phyloP scores from a whole-genome alignment of 35 echinoderm and acorn worm genomes.

The Ophiothrix spiculata region DNA sequence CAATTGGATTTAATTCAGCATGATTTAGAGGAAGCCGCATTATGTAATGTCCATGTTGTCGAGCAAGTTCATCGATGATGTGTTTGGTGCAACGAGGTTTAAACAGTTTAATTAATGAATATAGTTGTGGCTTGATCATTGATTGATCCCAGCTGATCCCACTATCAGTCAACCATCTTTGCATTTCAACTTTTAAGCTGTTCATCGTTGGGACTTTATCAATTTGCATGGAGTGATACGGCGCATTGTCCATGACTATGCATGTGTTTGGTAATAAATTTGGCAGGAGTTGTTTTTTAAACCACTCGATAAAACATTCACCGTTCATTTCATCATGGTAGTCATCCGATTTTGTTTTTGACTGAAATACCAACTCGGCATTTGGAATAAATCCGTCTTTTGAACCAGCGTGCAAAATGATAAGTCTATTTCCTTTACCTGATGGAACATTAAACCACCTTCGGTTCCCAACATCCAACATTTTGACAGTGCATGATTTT shows the following conservation, averaged over 20 bases:
- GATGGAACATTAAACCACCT: too few species aligned
- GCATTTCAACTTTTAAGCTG: not conserved
- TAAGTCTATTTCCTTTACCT: too few species aligned
- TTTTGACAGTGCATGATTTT: not conserved
- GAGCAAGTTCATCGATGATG: not conserved
- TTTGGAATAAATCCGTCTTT: too few species aligned
- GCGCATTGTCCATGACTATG: not conserved
- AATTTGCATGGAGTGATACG: not conserved
- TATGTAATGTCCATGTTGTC: not conserved
- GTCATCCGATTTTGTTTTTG: not conserved
- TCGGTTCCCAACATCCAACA: not conserved
- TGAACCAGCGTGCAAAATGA: too few species aligned
- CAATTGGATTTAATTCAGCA: not conserved
- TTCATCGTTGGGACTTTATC: not conserved
- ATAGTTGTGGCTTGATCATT: not conserved
- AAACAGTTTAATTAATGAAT: not conserved
- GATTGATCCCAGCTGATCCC: not conserved
- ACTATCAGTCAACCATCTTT: not conserved
- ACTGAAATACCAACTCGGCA: too few species aligned
- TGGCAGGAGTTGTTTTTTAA: not conserved
- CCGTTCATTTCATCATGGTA: constrained; percentile 6
- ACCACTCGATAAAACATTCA: not conserved
- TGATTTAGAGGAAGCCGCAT: not conserved
- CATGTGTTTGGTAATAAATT: not conserved
- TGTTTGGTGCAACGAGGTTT: not conserved